These are phyloP conservation scores for Cydia fagiglandana DNA, from an alignment of 1,140 invertebrate genomes.

Conservation along the genomic window DNA sequence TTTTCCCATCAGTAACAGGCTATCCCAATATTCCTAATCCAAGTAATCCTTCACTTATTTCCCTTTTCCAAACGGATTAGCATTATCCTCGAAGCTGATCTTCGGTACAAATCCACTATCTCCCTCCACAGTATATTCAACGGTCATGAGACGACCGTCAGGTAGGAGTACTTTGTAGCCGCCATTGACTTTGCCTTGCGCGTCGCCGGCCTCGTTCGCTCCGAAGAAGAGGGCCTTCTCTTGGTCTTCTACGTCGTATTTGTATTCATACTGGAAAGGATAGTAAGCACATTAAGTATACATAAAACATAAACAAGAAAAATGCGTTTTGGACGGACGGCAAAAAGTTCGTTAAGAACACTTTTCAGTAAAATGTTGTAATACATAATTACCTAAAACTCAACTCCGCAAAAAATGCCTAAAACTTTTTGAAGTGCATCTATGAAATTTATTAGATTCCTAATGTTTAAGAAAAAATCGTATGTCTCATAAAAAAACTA, in stretches of 20 bases:
- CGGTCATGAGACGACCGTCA: slow-evolving; percentile 85
- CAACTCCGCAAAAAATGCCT: too few relatives aligned
- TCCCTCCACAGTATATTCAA: slow-evolving; percentile 83
- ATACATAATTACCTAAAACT: too few relatives aligned
- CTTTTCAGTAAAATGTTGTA: too few relatives aligned
- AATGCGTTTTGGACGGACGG: too few relatives aligned
- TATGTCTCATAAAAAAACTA: too few relatives aligned
- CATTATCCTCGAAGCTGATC: slow-evolving; percentile 81
- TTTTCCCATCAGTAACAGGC: background rate
- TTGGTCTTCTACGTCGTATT: slow-evolving; percentile 86
- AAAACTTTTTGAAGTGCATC: too few relatives aligned
- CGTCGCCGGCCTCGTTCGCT: slow-evolving; percentile 82
- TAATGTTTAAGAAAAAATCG: too few relatives aligned
- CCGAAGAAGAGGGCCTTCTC: slow-evolving; percentile 83
- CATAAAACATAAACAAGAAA: too few relatives aligned
- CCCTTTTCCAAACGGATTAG: slow-evolving; percentile 76
- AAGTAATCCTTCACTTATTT: slow-evolving; percentile 47
- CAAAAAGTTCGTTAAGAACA: too few relatives aligned
- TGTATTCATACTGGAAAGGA: slow-evolving; percentile 82
- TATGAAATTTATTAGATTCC: too few relatives aligned
- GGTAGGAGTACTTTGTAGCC: slow-evolving; percentile 83
- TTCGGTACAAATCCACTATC: slow-evolving; percentile 85
- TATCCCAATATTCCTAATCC: background rate
- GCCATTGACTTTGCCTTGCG: slow-evolving; percentile 81
- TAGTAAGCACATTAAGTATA: too few relatives aligned